phyloP scores from a whole-genome alignment of 2,888 invertebrate genomes.

The Desoria tigrina region DNA sequence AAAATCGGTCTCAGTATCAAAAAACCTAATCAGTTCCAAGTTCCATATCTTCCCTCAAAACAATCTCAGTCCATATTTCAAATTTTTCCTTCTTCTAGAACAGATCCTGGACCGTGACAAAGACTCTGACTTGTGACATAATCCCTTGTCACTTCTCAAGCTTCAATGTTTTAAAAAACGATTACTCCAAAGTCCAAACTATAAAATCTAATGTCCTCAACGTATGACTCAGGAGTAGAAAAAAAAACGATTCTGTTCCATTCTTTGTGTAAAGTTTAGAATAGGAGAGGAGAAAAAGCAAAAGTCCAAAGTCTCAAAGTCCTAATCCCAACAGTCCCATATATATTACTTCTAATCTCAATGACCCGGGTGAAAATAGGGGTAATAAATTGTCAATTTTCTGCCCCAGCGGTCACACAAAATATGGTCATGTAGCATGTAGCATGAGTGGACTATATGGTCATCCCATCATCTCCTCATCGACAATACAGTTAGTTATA shows the following conservation, averaged over 20 bases:
- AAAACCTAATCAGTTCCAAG: too few relatives aligned
- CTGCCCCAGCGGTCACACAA: constrained; percentile 34
- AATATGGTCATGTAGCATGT: background rate
- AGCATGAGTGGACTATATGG: background rate
- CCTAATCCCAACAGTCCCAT: constrained; percentile 11
- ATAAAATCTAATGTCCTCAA: background rate
- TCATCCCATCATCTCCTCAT: background rate
- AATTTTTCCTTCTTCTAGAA: too few relatives aligned
- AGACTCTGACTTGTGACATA: too few relatives aligned
- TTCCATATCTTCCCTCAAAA: too few relatives aligned
- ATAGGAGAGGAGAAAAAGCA: constrained; percentile 3
- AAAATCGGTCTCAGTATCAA: too few relatives aligned
- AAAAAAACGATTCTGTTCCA: background rate
- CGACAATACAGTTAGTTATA: too few relatives aligned
- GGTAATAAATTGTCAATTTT: constrained; percentile 36
- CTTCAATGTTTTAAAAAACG: too few relatives aligned
- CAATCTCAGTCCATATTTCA: too few relatives aligned
- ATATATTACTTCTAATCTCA: constrained; percentile 10
- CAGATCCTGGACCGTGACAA: too few relatives aligned
- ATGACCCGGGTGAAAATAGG: constrained; percentile 20
- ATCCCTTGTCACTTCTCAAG: too few relatives aligned
- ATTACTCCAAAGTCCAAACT: too few relatives aligned
- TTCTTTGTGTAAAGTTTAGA: background rate
- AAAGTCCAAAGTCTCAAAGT: background rate
- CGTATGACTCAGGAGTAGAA: background rate